Evolutionary conservation across 1,140 invertebrate genomes (phyloP), one percentile per base, ranked within the genome.

Genomic region (Polypedilum vanderplanki): DNA sequence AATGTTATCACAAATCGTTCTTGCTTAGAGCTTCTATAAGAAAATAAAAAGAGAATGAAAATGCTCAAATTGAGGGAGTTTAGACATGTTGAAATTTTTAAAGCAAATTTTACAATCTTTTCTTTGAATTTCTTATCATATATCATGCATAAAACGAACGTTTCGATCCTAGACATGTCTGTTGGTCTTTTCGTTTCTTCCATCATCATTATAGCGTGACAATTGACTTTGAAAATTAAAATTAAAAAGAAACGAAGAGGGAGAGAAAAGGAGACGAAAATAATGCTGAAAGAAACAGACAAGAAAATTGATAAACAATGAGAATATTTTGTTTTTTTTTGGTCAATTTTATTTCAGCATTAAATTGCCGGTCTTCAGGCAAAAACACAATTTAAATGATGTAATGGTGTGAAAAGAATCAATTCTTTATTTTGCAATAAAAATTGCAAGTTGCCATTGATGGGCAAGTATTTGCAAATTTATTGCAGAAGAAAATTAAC

Each of bases 401-500:
- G 12, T 57, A n/a, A 12, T 57, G 46, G 46, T 57, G 46, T 57
- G 12, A 57, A 57, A 57, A 57, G n/a, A n/a, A 57, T 33, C 24
- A 5, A 33, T 33, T 57, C 46, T 57, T 57, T 15, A 4, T 57
- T 57, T n/a, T 57, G 46, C 46, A 70, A 70, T 70, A 9, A 20
- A 70, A 70, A 20, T 20, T 20, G 20, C 18, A 70, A 70, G 20
- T 70, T 18, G 65, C 65, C 65, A 70, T 70, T 70, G 17, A 18
- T 70, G 15, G 65, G 18, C 65, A 18, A 70, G 65, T 70, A 70
- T 70, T 70, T 70, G 18, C 65, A 70, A 70, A 9, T 70, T 20
- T 22, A 7, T 18, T 70, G 18, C 65, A 70, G 65, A 70, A 10
- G 20, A 57, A 57, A 57, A 18, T 70, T 20, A 57, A 57, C n/a